A percentile compares a stretch with the other conserved stretches of the same genome.
These are phyloP conservation scores for Toxotes chatareus DNA, from an alignment of 2,113 vertebrate species.

Conservation along the genomic window DNA sequence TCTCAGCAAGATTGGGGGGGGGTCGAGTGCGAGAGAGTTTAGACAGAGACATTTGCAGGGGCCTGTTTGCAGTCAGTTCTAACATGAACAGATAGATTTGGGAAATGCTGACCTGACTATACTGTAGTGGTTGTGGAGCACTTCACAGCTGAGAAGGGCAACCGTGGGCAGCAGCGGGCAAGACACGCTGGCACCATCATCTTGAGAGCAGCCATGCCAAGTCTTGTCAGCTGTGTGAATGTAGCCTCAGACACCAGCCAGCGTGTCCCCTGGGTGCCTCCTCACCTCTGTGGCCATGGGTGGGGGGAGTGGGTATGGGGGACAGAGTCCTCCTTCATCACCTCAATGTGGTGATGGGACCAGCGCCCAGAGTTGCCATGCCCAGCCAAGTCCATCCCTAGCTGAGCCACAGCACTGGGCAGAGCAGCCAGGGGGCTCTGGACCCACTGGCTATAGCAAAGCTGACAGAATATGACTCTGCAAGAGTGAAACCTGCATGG, in stretches of 20 bases:
- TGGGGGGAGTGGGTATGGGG: slow-evolving; percentile 34
- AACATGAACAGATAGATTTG: slow-evolving; percentile 20
- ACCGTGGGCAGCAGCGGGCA: slow-evolving; percentile 63
- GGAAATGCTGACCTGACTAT: slow-evolving; percentile 47
- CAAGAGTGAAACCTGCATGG: slow-evolving; percentile 23
- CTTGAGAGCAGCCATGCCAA: slow-evolving; percentile 52
- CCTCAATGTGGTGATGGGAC: slow-evolving; percentile 66
- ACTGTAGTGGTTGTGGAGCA: slow-evolving; percentile 49
- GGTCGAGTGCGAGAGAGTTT: background rate
- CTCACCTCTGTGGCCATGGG: slow-evolving; percentile 67
- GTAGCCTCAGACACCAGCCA: slow-evolving; percentile 68
- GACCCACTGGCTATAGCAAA: slow-evolving; percentile 44
- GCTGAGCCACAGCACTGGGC: slow-evolving; percentile 55
- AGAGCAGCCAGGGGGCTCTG: slow-evolving; percentile 52
- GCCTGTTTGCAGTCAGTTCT: background rate
- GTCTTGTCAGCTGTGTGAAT: slow-evolving; percentile 70
- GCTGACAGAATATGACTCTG: slow-evolving; percentile 34
- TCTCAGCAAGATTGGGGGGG: slow-evolving; percentile 5
- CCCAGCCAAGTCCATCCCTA: slow-evolving; percentile 61
- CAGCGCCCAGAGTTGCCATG: slow-evolving; percentile 48
- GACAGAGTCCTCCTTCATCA: slow-evolving; percentile 80
- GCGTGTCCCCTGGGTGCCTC: slow-evolving; percentile 75
- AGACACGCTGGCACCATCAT: slow-evolving; percentile 76
- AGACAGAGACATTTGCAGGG: slow-evolving; percentile 2
- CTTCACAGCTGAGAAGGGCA: slow-evolving; percentile 56